Evolutionary conservation across 2,888 invertebrate genomes (phyloP), one percentile per base, ranked within the genome.

Genomic region (Trachelus troglodyta): DNA sequence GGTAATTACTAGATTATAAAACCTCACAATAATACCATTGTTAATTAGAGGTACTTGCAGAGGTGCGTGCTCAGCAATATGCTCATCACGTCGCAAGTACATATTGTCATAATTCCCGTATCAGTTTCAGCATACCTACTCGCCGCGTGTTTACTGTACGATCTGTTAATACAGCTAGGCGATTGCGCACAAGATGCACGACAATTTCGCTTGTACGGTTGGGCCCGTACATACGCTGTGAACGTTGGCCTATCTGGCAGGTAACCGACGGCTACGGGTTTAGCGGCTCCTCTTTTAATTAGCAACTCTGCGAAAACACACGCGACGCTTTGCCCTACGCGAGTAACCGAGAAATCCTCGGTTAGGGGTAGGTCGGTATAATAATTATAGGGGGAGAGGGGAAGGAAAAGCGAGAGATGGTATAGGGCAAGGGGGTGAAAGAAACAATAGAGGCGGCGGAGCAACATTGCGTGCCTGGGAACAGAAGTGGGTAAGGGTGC

Each of bases 1-100:
- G 34, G 35, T 74, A 73, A 34, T 73, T 75, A 76, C 75, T 79
- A 78, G 23, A 23, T 56, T 56, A 56, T 56, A 56, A 56, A 56
- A 56, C 23, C 56, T 56, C 23, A 1, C 23, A 9, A 23, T 23
- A 56, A 23, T 56, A 56, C 56, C 23, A 9, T 56, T 4, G 71
- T 71, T 71, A 71, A 71, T 71, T 71, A 12, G 71, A 15, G 12
- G 12, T 71, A 33, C 23, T 56, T 23, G 15, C 23, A 56, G 56
- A 56, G 23, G 23, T 23, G 23, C 56, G 9, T 56, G 56, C 56
- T 56, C 2, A 56, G 56, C 23, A 56, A 56, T 56, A 56, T 23
- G 56, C 56, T 56, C 56, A 9, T 56, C 56, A 23, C 56, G 23
- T 23, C 23, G 9, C 15, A 56, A 56, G 23, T 9, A 11, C 34